These are phyloP conservation scores for Cheilosia grossa DNA, from an alignment of 2,888 invertebrate species.

Conservation along the genomic window DNA sequence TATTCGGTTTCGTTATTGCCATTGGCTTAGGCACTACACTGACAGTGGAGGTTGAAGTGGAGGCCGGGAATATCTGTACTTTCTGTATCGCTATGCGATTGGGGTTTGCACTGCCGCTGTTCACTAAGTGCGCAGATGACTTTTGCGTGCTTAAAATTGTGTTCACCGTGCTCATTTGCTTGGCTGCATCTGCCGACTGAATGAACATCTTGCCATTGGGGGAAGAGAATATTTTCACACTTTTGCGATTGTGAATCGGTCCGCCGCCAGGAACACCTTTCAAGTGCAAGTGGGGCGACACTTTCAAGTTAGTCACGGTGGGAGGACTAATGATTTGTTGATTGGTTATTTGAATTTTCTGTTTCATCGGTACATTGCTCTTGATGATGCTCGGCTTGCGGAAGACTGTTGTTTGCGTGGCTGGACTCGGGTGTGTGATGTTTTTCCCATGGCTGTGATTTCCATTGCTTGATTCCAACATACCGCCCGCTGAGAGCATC, in stretches of 20 bases:
- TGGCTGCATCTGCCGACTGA: slow-evolving; percentile 78
- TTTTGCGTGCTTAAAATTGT: slow-evolving; percentile 56
- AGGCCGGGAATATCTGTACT: slow-evolving; percentile 80
- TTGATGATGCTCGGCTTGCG: slow-evolving; percentile 77
- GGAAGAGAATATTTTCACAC: slow-evolving; percentile 81
- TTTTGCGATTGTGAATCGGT: slow-evolving; percentile 79
- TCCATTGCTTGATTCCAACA: slow-evolving; percentile 59
- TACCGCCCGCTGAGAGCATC: slow-evolving; percentile 55
- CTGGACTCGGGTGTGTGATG: slow-evolving; percentile 72
- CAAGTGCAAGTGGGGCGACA: slow-evolving; percentile 77
- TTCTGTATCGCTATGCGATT: slow-evolving; percentile 82
- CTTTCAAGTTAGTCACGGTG: slow-evolving; percentile 76
- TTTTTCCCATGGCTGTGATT: slow-evolving; percentile 61
- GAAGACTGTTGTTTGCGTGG: slow-evolving; percentile 74
- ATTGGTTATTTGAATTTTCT: slow-evolving; percentile 76
- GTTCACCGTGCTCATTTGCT: slow-evolving; percentile 58
- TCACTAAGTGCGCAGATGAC: slow-evolving; percentile 36
- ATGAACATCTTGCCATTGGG: slow-evolving; percentile 82
- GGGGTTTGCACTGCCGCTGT: slow-evolving; percentile 64
- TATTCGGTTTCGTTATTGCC: slow-evolving; percentile 78
- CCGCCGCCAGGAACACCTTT: slow-evolving; percentile 79
- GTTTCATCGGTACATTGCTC: slow-evolving; percentile 64
- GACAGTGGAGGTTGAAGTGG: slow-evolving; percentile 69
- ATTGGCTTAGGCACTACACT: slow-evolving; percentile 74
- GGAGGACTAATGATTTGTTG: slow-evolving; percentile 76